Evolutionary conservation across 2,797 vertebrate species (phyloP).

Genomic region (Anguilla marmorata): DNA sequence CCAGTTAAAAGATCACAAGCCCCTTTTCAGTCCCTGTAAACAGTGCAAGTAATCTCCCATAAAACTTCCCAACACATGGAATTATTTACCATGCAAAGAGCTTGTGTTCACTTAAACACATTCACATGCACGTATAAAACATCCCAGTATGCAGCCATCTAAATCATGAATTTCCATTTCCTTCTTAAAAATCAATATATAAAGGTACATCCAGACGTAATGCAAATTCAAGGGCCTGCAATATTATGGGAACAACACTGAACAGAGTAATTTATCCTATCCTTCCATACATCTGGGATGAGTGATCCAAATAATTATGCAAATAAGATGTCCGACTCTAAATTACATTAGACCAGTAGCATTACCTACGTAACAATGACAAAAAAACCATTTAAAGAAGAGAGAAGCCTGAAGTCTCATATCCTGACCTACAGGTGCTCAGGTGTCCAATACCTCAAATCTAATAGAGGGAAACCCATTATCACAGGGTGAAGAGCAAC

Average conservation of each 20-base stretch:
- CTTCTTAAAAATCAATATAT: background rate
- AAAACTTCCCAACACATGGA: background rate
- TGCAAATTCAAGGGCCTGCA: background rate
- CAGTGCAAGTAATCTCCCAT: background rate
- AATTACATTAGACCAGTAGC: background rate
- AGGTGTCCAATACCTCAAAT: background rate
- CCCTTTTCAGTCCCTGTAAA: background rate
- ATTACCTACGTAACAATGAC: background rate
- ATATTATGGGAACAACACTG: background rate
- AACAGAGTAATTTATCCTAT: background rate
- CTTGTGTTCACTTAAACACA: background rate
- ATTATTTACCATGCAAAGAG: background rate
- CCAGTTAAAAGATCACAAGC: background rate
- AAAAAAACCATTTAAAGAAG: background rate
- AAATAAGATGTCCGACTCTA: background rate
- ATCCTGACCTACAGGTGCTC: background rate
- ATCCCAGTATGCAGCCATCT: background rate
- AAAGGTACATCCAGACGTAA: background rate
- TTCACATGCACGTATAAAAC: background rate
- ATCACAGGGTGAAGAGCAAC: background rate
- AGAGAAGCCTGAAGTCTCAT: background rate
- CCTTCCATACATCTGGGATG: background rate
- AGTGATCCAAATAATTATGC: background rate
- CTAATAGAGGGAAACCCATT: background rate
- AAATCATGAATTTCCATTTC: background rate